Evolutionary conservation across 2,888 invertebrate species (phyloP).

Genomic region (Plutella xylostella): DNA sequence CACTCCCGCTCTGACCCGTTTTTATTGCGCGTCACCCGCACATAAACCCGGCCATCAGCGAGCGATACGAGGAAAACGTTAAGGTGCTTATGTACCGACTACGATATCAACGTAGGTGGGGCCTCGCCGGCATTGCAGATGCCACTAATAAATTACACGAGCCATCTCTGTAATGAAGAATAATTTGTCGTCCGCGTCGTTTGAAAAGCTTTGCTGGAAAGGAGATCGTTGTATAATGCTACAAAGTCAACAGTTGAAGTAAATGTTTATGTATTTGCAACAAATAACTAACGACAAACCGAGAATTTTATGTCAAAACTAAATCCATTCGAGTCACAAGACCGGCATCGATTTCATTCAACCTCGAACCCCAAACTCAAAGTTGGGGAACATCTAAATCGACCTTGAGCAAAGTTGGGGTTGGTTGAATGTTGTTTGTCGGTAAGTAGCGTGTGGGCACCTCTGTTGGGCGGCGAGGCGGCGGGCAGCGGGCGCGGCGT

Average conservation of each 20-base stretch:
- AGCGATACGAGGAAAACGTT: constrained; percentile 59
- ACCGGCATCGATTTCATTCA: constrained; percentile 6
- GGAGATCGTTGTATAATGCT: constrained; percentile 25
- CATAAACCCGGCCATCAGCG: constrained; percentile 50
- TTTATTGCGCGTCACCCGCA: constrained; percentile 55
- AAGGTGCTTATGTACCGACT: constrained; percentile 42
- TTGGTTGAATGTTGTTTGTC: constrained; percentile 47
- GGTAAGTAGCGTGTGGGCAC: constrained; percentile 45
- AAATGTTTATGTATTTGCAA: not conserved
- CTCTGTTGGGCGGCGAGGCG: constrained; percentile 84
- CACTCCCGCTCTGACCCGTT: constrained; percentile 65
- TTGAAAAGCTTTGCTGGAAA: constrained; percentile 21
- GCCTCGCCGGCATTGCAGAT: constrained; percentile 38
- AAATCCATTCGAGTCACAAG: not conserved
- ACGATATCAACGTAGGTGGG: constrained; percentile 49
- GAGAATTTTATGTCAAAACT: constrained; percentile 13
- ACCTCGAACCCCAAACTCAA: constrained; percentile 5
- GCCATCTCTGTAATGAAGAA: constrained; percentile 42
- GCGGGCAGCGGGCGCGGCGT: constrained; percentile 61
- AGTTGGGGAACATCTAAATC: constrained; percentile 39
- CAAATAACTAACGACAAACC: constrained; percentile 19
- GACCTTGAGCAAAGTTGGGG: constrained; percentile 63
- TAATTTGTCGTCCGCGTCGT: constrained; percentile 37
- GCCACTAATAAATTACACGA: constrained; percentile 41
- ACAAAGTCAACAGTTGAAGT: constrained; percentile 16